Evolutionary conservation across 2,888 invertebrate species (phyloP), one percentile per base, ranked within the genome.

Genomic region (Scelioninae gen. 1): DNA sequence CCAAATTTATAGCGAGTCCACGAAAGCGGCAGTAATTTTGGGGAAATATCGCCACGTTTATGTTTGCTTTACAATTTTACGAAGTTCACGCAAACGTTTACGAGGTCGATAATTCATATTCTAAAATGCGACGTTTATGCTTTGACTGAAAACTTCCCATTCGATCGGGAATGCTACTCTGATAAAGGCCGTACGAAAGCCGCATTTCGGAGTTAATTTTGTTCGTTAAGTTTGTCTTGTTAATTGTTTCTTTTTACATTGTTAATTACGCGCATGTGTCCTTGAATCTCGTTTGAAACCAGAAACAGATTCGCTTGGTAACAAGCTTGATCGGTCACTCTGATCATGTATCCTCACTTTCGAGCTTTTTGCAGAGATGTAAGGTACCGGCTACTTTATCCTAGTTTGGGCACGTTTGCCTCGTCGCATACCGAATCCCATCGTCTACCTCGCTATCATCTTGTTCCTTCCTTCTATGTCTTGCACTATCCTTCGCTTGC

Each of bases 321-420:
- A 81, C 80, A 55, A 75, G 75, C 53, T 63, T 56, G 55, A 74
- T 55, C 68, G 56, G 34, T 49, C 10, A 68, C 38, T 58, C 32
- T 9, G 45, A 86, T 87, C 86, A 85, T 86, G 85, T 84, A 72
- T 72, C 66, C 58, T 58, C 62, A 66, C 23, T 62, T 72, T 71
- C 76, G 71, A 81, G 69, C 80, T 75, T 84, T 76, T 85, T 84
- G 81, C 82, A 66, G 77, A 87, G 86, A 86, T 85, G 85, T 84
- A 86, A 88, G 87, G 85, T 79, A 87, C 87, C 88, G 88, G 84
- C 75, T 83, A 81, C 85, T 84, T 87, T 84, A 87, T 87, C 89
- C 88, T 87, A 88, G 88, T 89, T 89, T 89, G 89, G 89, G 86
- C 86, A 87, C 87, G 87, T 84, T 84, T 84, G 84, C 86, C 60